Percentiles rank a stretch among this genome's conserved stretches.
phyloP scores from a whole-genome alignment of 2,797 vertebrate species.

The Thaleichthys pacificus region DNA sequence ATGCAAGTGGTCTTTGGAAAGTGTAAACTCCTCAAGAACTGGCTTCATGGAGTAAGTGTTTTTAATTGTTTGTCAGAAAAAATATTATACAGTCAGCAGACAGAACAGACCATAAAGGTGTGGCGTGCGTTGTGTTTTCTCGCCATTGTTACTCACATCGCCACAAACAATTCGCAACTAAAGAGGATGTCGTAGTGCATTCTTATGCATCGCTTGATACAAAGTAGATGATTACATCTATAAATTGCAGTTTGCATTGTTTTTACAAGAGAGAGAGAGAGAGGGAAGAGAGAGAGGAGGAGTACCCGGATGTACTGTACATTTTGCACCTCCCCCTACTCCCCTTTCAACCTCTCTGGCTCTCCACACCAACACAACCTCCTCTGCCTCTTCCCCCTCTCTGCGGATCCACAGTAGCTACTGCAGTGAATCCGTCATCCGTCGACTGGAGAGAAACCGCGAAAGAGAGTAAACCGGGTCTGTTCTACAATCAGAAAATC shows the following conservation, averaged over 20 bases:
- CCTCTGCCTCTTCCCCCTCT: slow-evolving; percentile 34
- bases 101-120: background rate
- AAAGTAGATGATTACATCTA: background rate
- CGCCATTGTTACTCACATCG: background rate
- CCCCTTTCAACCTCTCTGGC: slow-evolving; percentile 20
- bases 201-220: slow-evolving; percentile 1
- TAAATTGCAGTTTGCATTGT: background rate
- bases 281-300: background rate
- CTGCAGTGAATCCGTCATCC: slow-evolving; percentile 57
- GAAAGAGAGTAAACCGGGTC: slow-evolving; percentile 13
- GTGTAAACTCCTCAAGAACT: no score
- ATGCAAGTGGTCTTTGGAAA: background rate
- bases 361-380: slow-evolving; percentile 33
- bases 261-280: background rate
- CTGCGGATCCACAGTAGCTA: slow-evolving; percentile 44
- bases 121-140: background rate
- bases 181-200: background rate
- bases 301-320: slow-evolving; percentile 51
- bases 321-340: slow-evolving; percentile 41
- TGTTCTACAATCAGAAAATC: slow-evolving; percentile 19
- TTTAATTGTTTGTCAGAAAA: no score
- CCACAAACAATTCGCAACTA: background rate
- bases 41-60: no score
- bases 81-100: background rate
- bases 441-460: slow-evolving; percentile 22